Base-by-base conservation (phyloP, 1,140 invertebrate genomes). In the Nephila pilipes region DNA sequence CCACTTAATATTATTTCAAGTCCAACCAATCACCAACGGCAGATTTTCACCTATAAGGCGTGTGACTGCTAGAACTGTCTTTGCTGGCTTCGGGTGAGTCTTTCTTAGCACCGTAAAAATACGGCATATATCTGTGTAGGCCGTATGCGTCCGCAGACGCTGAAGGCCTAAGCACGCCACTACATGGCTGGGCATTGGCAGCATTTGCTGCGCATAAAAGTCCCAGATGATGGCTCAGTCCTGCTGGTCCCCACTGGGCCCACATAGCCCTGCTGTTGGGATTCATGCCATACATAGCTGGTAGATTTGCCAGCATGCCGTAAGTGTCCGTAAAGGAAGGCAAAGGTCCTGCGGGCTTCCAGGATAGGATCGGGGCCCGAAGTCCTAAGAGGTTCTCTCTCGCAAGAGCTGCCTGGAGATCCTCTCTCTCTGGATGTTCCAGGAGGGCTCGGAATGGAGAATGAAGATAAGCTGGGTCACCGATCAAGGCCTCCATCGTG, bases 291-390 rank as follows among this genome's bases (percentile, higher is more conserved):
- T 92, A 93, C 83, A 93, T 93, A 5, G 83, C 91, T 54, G 85
- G 91, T 2, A 93, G 79, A 16, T 69, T 89, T 2, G 92, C 85
- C 75, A 93, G 57, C 85, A 93, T 89, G 75, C 92, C 92, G 25
- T 93, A 93, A 22, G 92, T 89, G 85, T 93, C 92, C 57, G 85
- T 89, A 79, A 93, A 93, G 12, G 92, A 93, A 14, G 92, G 92
- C 16, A 93, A 46, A n/a, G 60, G 46, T 5, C 90, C 90, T 8
- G 91, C 36, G 1, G 92, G 92, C 36, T 93, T 93, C 92, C 92
- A 93, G n/a, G 92, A 87, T 16, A 93, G 57, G 16, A 93, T 14
- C 1, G 92, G 92, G n/a, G 85, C 8, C 12, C 92, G 20, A 8
- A 93, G 80, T 55, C 92, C 92, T 10, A 93, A 75, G 6, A 93